These are phyloP conservation scores for Intellagama lesueurii DNA, from an alignment of 2,797 vertebrate genomes.

Conservation along the genomic window DNA sequence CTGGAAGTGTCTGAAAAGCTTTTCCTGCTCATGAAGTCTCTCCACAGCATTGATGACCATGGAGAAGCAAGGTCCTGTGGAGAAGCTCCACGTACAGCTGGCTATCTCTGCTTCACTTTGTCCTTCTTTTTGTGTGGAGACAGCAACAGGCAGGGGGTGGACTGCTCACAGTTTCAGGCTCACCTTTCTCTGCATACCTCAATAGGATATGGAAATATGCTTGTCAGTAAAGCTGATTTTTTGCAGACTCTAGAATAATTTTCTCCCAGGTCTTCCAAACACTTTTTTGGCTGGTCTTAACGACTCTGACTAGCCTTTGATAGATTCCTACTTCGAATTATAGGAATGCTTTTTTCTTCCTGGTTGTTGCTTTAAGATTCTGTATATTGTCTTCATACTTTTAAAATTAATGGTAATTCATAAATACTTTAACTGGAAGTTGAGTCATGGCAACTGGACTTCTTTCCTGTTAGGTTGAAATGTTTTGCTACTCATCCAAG, in stretches of 20 bases:
- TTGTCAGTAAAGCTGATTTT: background rate
- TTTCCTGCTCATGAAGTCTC: background rate
- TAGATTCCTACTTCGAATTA: background rate
- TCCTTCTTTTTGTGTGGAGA: too few species aligned
- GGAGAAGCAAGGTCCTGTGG: too few species aligned
- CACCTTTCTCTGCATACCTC: too few species aligned
- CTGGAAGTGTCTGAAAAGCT: background rate
- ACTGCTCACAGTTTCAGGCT: too few species aligned
- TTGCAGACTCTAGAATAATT: background rate
- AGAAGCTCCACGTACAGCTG: too few species aligned
- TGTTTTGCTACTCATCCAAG: too few species aligned
- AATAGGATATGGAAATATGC: too few species aligned
- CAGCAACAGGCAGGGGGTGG: too few species aligned
- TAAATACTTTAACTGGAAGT: too few species aligned
- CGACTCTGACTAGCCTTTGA: background rate
- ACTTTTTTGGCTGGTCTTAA: background rate
- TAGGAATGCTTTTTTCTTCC: background rate
- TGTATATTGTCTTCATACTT: background rate
- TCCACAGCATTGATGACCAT: background rate
- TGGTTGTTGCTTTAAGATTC: background rate
- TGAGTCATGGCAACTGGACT: too few species aligned
- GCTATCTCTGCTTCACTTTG: too few species aligned
- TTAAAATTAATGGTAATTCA: background rate
- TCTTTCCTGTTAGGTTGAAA: too few species aligned
- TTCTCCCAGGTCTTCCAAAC: background rate